These are phyloP conservation scores for Silurus lanzhouensis DNA, from an alignment of 2,797 vertebrate genomes.

Conservation along the genomic window DNA sequence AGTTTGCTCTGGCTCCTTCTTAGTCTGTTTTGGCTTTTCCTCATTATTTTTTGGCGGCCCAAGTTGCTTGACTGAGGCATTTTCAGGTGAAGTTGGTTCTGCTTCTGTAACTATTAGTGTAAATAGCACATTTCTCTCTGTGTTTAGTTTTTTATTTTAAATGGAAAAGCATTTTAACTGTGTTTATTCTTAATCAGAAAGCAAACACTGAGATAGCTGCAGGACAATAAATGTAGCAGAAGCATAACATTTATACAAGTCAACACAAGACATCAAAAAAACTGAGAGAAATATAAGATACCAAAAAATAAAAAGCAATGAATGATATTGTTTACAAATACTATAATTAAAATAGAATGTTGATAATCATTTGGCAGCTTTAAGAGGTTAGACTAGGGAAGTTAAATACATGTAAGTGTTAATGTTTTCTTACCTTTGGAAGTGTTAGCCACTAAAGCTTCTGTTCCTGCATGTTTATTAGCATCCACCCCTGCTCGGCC, in stretches of 20 bases:
- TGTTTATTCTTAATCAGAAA: conserved; percentile 12
- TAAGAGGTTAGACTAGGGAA: neutral
- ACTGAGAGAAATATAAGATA: too few relatives aligned
- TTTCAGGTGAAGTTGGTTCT: conserved; percentile 59
- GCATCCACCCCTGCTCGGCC: neutral
- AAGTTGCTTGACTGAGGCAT: conserved; percentile 53
- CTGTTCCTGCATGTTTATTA: conserved; percentile 59
- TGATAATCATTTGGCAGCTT: too few relatives aligned
- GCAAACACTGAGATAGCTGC: neutral
- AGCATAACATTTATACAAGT: conserved; percentile 4
- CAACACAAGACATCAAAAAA: conserved; percentile 4
- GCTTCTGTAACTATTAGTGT: conserved; percentile 60
- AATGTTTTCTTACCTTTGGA: conserved; percentile 66
- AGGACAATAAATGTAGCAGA: conserved; percentile 13
- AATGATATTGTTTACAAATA: neutral
- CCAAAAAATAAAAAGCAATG: neutral
- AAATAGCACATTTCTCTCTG: conserved; percentile 31
- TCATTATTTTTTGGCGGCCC: conserved; percentile 57
- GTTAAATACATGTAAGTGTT: neutral
- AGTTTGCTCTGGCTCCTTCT: conserved; percentile 53
- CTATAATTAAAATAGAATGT: neutral
- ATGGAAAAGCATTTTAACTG: neutral
- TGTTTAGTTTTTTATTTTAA: neutral
- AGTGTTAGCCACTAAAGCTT: conserved; percentile 64
- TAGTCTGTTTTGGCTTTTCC: conserved; percentile 24